Percentiles rank a stretch among this genome's conserved stretches.
These are phyloP conservation scores for Lithobates sylvaticus DNA, from an alignment of 2,797 vertebrate genomes.

Conservation along the genomic window DNA sequence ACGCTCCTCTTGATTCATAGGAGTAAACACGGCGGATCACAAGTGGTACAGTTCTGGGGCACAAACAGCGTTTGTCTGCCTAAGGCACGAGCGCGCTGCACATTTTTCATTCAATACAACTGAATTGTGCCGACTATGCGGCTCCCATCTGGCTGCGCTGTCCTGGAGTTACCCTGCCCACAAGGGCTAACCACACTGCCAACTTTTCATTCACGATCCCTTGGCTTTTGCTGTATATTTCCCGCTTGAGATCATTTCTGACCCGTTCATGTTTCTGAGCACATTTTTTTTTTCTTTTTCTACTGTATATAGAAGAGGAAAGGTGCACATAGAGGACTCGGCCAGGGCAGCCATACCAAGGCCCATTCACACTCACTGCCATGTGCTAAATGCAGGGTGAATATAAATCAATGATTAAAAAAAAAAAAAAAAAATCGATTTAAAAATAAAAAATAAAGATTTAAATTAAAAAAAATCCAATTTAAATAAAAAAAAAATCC, in stretches of 20 bases:
- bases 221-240: neutral
- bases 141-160: neutral
- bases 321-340: neutral
- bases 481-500: no score
- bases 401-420: no score
- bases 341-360: no score
- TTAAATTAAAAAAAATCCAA: no score
- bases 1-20: constrained; percentile 4
- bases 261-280: neutral
- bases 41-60: neutral
- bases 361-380: no score
- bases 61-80: constrained; percentile 11
- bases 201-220: neutral
- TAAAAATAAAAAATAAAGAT: no score
- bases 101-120: constrained; percentile 7
- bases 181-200: neutral
- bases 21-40: constrained; percentile 54
- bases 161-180: constrained; percentile 1
- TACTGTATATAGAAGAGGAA: neutral
- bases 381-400: no score
- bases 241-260: neutral
- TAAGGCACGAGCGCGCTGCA: neutral
- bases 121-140: neutral
- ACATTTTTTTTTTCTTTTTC: neutral
- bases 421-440: no score